A percentile compares a stretch with the other conserved stretches of the same genome.
These are phyloP conservation scores for Luscinia megarhynchos DNA, from an alignment of 2,797 vertebrate genomes.

Conservation along the genomic window DNA sequence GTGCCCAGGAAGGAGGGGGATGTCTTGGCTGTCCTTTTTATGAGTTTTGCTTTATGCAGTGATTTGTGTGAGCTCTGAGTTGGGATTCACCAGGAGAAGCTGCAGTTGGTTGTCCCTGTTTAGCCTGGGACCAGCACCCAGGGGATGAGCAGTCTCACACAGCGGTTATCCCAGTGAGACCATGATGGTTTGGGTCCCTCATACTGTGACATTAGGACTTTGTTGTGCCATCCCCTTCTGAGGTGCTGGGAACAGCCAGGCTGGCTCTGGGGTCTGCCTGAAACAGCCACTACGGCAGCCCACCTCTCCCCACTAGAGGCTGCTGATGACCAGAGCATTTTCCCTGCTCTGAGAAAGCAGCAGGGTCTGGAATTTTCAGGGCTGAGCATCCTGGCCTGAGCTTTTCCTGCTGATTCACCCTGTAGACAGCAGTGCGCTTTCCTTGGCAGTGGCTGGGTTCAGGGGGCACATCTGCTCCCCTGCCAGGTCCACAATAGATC, in stretches of 20 bases:
- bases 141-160: fast-evolving
- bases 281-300: not conserved
- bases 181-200: fast-evolving
- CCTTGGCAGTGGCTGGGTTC: not conserved
- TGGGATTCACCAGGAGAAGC: fast-evolving
- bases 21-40: not conserved
- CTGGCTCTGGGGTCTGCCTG: not conserved
- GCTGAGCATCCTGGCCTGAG: not conserved
- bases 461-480: slow-evolving; percentile 20
- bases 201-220: fast-evolving
- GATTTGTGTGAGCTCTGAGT: not conserved
- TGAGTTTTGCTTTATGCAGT: not conserved
- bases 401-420: slow-evolving; percentile 52
- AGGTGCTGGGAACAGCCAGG: not conserved
- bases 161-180: fast-evolving
- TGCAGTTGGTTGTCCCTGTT: not conserved
- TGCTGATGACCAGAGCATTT: slow-evolving; percentile 42
- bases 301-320: slow-evolving; percentile 55
- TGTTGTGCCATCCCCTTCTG: not conserved
- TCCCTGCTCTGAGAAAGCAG: not conserved
- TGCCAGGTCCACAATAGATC: not conserved
- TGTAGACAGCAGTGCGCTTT: not conserved
- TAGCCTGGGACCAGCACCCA: fast-evolving
- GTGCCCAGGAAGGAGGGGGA: not conserved
- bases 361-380: not conserved